A percentile compares a stretch with the other conserved stretches of the same genome.
Conservation (phyloP, 2,113 vertebrate species). For the Excalfactoria chinensis region DNA sequence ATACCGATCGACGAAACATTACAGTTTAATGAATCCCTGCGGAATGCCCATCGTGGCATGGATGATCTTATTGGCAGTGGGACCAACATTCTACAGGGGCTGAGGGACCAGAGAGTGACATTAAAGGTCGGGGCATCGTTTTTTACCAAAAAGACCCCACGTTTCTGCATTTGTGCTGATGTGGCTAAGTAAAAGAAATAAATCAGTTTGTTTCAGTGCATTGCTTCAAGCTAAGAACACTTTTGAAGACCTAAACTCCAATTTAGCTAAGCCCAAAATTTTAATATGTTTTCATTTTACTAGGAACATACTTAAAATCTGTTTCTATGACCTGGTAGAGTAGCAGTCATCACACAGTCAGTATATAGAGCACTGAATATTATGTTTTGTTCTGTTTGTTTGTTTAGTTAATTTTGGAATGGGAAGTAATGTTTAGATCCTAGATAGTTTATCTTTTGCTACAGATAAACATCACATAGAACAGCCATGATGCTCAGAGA, state of each 20-base stretch:
- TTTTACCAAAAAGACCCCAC: constrained; percentile 34
- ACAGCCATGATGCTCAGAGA: neutral
- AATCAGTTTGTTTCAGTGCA: neutral
- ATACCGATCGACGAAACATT: constrained; percentile 97
- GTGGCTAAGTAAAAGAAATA: neutral
- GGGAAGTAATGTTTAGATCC: neutral
- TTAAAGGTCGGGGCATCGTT: constrained; percentile 87
- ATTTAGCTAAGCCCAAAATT: neutral
- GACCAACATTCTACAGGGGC: constrained; percentile 89
- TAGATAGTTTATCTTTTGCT: neutral
- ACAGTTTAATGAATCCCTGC: constrained; percentile 91
- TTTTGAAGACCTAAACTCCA: neutral
- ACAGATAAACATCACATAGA: neutral
- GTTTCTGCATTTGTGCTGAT: neutral
- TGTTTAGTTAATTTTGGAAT: neutral
- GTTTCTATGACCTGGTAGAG: neutral
- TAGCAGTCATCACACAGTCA: neutral
- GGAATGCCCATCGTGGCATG: constrained; percentile 92
- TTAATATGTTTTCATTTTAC: neutral
- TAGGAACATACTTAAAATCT: neutral
- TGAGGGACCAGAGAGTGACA: constrained; percentile 92
- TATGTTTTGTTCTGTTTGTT: neutral
- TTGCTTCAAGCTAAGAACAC: neutral
- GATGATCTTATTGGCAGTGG: constrained; percentile 96
- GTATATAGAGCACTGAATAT: neutral